These are phyloP conservation scores for Aplidium turbinatum DNA, from an alignment of 23 tunicate species.

Conservation along the genomic window DNA sequence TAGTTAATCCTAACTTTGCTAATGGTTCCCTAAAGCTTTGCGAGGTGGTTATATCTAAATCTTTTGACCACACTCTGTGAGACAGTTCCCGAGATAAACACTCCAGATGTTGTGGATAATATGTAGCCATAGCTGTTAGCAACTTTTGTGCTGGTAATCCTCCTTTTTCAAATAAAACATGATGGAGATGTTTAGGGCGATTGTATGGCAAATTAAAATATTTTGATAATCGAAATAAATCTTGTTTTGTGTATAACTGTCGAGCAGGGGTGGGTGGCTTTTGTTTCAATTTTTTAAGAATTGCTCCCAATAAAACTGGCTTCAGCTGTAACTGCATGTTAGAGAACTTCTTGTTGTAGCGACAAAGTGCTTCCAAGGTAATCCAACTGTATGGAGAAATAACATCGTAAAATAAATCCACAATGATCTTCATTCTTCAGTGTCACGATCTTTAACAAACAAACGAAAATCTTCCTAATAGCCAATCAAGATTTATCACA, in stretches of 20 bases:
- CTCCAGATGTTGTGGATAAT: conserved; percentile 49
- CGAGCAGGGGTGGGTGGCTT: conserved; percentile 56
- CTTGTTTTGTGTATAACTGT: conserved; percentile 60
- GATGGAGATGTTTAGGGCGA: conserved; percentile 17
- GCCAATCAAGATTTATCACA: too few species aligned
- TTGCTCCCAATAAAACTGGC: too few species aligned
- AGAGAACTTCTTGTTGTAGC: conserved; percentile 28
- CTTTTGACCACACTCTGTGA: conserved; percentile 51
- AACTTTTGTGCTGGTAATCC: conserved; percentile 48
- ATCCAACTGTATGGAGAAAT: conserved; percentile 85
- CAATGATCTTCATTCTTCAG: conserved; percentile 38
- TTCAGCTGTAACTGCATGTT: conserved; percentile 67
- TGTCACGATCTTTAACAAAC: too few species aligned
- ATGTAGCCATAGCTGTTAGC: conserved; percentile 36
- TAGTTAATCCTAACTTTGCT: conserved; percentile 27
- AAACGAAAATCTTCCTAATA: too few species aligned
- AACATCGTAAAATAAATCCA: conserved; percentile 81
- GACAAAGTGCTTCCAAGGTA: conserved; percentile 54
- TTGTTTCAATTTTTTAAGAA: too few species aligned
- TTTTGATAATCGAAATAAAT: conserved; percentile 43
- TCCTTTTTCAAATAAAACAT: conserved; percentile 35
- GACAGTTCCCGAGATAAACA: conserved; percentile 35
- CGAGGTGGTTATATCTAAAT: conserved; percentile 35
- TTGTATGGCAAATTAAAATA: conserved; percentile 58
- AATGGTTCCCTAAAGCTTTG: conserved; percentile 61